Conservation (phyloP, 2,888 invertebrate species). For the Marasmarcha lunaedactyla region DNA sequence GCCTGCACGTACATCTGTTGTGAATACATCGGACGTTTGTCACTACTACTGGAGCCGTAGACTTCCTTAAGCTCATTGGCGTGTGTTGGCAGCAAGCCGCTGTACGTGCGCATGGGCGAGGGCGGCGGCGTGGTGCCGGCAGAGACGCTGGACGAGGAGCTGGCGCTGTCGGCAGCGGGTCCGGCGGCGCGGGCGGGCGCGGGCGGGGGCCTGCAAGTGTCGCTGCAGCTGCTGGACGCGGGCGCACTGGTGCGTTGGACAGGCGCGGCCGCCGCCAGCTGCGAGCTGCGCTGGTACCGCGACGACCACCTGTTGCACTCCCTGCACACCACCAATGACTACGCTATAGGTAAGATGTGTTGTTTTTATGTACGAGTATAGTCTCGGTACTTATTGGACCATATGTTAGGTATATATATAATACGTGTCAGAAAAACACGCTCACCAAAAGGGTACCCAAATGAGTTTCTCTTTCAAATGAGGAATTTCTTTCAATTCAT, state of each 20-base stretch:
- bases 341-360: constrained; percentile 59
- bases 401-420: background rate
- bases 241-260: constrained; percentile 83
- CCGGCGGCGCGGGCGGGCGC: constrained; percentile 71
- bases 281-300: constrained; percentile 79
- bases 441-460: too few relatives aligned
- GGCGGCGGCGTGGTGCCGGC: constrained; percentile 85
- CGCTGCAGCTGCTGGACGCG: constrained; percentile 76
- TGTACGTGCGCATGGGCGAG: constrained; percentile 86
- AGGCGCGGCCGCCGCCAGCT: constrained; percentile 72
- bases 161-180: constrained; percentile 83
- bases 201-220: constrained; percentile 65
- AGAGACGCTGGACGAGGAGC: constrained; percentile 78
- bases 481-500: too few relatives aligned
- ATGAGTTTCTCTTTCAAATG: too few relatives aligned
- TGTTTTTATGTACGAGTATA: background rate
- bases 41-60: too few relatives aligned
- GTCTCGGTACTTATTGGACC: background rate
- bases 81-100: constrained; percentile 84
- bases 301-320: constrained; percentile 73
- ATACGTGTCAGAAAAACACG: too few relatives aligned
- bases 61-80: too few relatives aligned
- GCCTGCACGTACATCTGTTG: too few relatives aligned
- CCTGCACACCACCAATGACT: constrained; percentile 77
- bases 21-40: too few relatives aligned